Percentiles rank a stretch among this genome's conserved stretches.
Conservation (phyloP, 2,113 vertebrate genomes). For the Phocoena phocoena region DNA sequence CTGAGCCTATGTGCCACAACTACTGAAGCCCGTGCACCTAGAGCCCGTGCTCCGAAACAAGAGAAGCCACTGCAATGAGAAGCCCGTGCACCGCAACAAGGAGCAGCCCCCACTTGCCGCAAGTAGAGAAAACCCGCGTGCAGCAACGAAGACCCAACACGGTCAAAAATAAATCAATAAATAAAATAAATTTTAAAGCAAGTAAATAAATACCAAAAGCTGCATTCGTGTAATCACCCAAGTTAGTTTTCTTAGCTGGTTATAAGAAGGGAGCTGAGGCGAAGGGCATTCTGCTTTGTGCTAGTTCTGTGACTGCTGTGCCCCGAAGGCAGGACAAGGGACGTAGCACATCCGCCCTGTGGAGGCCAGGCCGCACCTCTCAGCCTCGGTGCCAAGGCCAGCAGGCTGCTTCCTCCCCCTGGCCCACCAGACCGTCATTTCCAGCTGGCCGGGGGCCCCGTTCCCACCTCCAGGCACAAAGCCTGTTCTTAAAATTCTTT, state of each 20-base stretch:
- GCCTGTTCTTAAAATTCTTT: conserved; percentile 64
- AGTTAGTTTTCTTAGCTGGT: neutral
- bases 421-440: neutral
- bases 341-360: accelerated
- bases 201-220: too few species aligned
- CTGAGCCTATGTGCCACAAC: too few species aligned
- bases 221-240: accelerated
- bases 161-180: too few species aligned
- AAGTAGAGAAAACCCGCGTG: accelerated
- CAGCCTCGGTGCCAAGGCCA: neutral
- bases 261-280: accelerated
- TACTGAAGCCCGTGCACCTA: accelerated
- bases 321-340: neutral
- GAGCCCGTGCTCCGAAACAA: too few species aligned
- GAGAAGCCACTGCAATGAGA: too few species aligned
- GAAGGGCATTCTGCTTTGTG: neutral
- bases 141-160: too few species aligned
- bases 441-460: neutral
- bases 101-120: accelerated
- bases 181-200: too few species aligned
- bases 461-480: neutral
- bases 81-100: too few species aligned
- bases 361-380: neutral
- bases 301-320: accelerated
- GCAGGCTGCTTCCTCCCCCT: neutral